Evolutionary conservation across 2,888 invertebrate species (phyloP), one percentile per base, ranked within the genome.

Genomic region (Eustalomyia histrio): DNA sequence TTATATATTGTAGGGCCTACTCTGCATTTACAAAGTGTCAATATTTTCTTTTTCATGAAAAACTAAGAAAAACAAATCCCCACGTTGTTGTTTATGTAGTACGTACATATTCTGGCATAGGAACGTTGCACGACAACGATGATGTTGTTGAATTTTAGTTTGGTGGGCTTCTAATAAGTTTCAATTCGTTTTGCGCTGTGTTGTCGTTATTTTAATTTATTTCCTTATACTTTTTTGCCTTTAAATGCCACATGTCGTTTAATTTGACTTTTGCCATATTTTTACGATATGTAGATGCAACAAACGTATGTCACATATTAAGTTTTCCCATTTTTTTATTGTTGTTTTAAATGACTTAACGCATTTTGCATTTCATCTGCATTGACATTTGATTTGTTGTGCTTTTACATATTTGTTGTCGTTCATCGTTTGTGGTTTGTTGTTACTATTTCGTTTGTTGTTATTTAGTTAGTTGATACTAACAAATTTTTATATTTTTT

Each of bases 221-320:
- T 78, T 78, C 78, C 72, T 67, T 67, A 78, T n/a, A n/a, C 43
- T 47, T 14, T 47, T 72, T 78, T 67, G 67, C 72, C 61, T 67
- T 73, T 50, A 67, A 73, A 67, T 72, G 72, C 12, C 78, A 78
- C 67, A 67, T 78, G 78, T 78, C 61, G 53, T 47, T 47, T 57
- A 17, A 24, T 43, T 60, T 72, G 60, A 60, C 63, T 78, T 65
- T 72, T 72, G 76, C 67, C 64, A 76, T 69, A 72, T 60, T 72
- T 76, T 72, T 55, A 9, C 2, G 1, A 14, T 47, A 58, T 65
- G 29, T 47, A 29, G 9, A 33, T 16, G 16, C 16, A 57, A 16
- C 16, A 57, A 16, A 50, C 64, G 52, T 58, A 35, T 64, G 64
- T 33, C 14, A 24, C 53, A 47, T 50, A 35, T 63, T 55, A 50